These are phyloP conservation scores for Calliphora vomitoria DNA, from an alignment of 2,888 invertebrate species.

Conservation along the genomic window DNA sequence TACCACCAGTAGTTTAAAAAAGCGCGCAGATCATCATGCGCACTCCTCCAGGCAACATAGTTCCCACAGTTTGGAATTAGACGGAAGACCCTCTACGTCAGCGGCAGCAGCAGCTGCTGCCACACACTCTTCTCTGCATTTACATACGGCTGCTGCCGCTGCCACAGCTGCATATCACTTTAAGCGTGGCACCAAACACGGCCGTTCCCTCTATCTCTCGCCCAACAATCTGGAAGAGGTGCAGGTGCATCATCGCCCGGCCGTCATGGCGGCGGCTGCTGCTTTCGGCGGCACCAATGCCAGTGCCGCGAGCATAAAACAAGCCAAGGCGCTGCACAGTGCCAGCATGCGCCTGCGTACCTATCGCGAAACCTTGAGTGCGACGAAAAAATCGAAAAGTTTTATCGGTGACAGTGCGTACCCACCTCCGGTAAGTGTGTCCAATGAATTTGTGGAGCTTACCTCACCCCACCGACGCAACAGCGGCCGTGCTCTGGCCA, in stretches of 20 bases:
- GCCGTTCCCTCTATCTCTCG: conserved; percentile 84
- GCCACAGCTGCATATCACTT: conserved; percentile 83
- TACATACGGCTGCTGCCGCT: conserved; percentile 82
- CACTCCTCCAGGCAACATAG: conserved; percentile 81
- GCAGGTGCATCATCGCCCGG: conserved; percentile 83
- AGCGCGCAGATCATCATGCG: conserved; percentile 81
- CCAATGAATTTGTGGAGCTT: conserved; percentile 84
- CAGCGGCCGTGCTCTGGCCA: conserved; percentile 83
- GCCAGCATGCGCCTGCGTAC: conserved; percentile 83
- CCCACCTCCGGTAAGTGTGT: conserved; percentile 76
- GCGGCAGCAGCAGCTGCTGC: conserved; percentile 77
- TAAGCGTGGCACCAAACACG: conserved; percentile 83
- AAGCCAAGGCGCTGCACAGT: conserved; percentile 83
- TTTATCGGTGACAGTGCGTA: conserved; percentile 83
- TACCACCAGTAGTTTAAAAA: conserved; percentile 81
- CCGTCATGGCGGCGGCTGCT: conserved; percentile 82
- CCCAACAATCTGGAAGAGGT: conserved; percentile 84
- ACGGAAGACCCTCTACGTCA: conserved; percentile 82
- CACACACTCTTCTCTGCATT: conserved; percentile 79
- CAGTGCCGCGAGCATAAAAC: conserved; percentile 80
- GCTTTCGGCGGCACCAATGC: conserved; percentile 84
- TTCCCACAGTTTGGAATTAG: conserved; percentile 84
- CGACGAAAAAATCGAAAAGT: conserved; percentile 85
- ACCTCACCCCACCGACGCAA: conserved; percentile 84
- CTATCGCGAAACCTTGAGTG: conserved; percentile 83